These are phyloP conservation scores for Ophion ellenae DNA, from an alignment of 2,888 invertebrate species.

Conservation along the genomic window DNA sequence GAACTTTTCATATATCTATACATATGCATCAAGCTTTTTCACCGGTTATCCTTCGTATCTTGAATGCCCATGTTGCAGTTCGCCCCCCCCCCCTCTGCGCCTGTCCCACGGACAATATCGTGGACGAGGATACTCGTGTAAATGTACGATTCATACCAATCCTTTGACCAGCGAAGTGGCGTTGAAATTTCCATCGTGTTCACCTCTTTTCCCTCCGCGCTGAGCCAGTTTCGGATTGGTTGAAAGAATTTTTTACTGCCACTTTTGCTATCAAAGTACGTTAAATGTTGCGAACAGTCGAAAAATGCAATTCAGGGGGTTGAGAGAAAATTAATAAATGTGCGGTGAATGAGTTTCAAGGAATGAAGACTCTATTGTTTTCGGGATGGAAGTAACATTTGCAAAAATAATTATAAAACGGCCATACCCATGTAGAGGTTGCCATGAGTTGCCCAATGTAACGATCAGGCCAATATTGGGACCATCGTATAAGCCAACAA, in stretches of 20 bases:
- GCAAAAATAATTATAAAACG: no score
- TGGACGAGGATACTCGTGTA: constrained; percentile 10
- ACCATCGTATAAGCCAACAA: no score
- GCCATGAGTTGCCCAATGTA: no score
- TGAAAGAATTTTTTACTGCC: not conserved
- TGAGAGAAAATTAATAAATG: not conserved
- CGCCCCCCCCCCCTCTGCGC: not conserved
- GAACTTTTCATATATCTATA: not conserved
- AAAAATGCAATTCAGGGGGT: not conserved
- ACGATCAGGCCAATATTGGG: no score
- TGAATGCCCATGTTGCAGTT: constrained; percentile 13
- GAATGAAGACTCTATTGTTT: no score
- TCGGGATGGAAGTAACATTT: no score
- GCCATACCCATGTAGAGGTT: no score
- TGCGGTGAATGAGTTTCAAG: no score
- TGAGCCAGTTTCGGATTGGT: not conserved
- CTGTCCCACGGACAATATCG: constrained; percentile 13
- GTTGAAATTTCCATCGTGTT: constrained; percentile 19
- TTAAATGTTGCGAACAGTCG: not conserved
- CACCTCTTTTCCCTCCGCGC: not conserved
- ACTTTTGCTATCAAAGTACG: not conserved
- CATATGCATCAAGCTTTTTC: constrained; percentile 19
- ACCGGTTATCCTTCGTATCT: constrained; percentile 43
- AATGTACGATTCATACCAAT: constrained; percentile 2
- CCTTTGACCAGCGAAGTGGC: constrained; percentile 28